Evolutionary conservation across 1,140 invertebrate genomes (phyloP).

Genomic region (Lepidurus couesii): DNA sequence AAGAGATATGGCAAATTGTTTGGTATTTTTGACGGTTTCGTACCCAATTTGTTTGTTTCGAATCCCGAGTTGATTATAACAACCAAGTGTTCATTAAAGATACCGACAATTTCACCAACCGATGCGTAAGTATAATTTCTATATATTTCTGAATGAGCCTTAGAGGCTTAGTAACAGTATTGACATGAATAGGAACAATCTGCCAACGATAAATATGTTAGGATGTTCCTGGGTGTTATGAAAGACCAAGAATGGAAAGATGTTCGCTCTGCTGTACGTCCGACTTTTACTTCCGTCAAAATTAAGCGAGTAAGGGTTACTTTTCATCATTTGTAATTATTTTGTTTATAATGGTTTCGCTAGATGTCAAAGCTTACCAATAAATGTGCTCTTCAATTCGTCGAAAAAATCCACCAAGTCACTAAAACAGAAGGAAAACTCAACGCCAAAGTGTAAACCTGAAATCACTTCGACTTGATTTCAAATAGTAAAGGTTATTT

Average conservation of each 20-base stretch:
- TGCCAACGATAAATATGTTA: conserved; percentile 5
- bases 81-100: conserved; percentile 49
- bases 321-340: background rate
- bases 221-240: conserved; percentile 30
- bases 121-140: conserved; percentile 36
- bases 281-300: conserved; percentile 46
- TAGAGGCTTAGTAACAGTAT: conserved; percentile 49
- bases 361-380: background rate
- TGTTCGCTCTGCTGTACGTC: conserved; percentile 45
- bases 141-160: conserved; percentile 30
- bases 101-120: conserved; percentile 49
- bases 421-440: background rate
- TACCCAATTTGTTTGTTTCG: conserved; percentile 47
- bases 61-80: conserved; percentile 52
- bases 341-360: background rate
- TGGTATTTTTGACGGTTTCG: conserved; percentile 48
- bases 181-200: background rate
- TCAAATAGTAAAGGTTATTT: background rate
- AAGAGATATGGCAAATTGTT: conserved; percentile 37
- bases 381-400: background rate
- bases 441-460: conserved; percentile 23
- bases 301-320: conserved; percentile 39
- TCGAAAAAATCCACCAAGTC: background rate
- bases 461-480: background rate
- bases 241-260: conserved; percentile 44